These are phyloP conservation scores for Vannuccia rotundouncinata DNA, from an alignment of 2,888 invertebrate species.

Conservation along the genomic window DNA sequence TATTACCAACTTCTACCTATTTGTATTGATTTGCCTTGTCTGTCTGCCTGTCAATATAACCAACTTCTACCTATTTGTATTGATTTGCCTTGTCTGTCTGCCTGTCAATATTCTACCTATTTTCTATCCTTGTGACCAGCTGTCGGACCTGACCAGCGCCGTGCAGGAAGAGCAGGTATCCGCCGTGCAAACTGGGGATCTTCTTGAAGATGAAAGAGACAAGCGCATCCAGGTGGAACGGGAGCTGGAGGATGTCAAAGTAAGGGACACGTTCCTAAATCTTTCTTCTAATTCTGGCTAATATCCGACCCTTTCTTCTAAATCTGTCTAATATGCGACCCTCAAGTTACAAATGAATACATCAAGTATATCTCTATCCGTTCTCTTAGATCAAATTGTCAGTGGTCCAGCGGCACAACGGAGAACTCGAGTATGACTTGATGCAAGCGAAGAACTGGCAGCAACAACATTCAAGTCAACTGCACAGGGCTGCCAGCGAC, in stretches of 20 bases:
- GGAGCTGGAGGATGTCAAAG: conserved; percentile 74
- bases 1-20: too few species aligned
- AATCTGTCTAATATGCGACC: too few species aligned
- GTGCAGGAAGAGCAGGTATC: conserved; percentile 84
- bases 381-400: conserved; percentile 47
- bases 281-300: too few species aligned
- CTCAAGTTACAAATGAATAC: too few species aligned
- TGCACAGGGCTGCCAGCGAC: conserved; percentile 63
- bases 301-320: too few species aligned
- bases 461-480: conserved; percentile 50
- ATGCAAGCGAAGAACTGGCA: conserved; percentile 65
- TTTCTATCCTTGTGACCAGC: too few species aligned
- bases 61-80: too few species aligned
- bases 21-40: too few species aligned
- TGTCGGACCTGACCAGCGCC: conserved; percentile 82
- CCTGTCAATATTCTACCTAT: too few species aligned
- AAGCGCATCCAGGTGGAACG: conserved; percentile 78
- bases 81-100: too few species aligned
- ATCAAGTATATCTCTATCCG: conserved; percentile 12
- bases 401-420: conserved; percentile 57
- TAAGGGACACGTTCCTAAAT: too few species aligned
- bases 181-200: conserved; percentile 76
- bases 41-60: too few species aligned
- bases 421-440: conserved; percentile 76
- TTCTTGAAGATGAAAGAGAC: conserved; percentile 79